Base-by-base conservation (phyloP, 2,113 vertebrate species). In the Illadopsis cleaveri region DNA sequence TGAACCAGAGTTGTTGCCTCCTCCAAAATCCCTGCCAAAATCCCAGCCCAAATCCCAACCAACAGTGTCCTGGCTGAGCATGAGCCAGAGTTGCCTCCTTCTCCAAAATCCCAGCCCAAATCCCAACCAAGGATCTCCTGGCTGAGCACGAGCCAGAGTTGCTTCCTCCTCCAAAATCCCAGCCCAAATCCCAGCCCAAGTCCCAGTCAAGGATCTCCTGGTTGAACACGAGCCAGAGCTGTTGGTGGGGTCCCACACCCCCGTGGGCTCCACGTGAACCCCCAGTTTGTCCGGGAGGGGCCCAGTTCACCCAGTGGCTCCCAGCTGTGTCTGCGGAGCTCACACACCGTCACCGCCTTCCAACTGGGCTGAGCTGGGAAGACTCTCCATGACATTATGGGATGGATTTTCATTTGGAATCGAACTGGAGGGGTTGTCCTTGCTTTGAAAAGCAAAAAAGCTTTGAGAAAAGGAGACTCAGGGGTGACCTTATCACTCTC, bases 321-420 rank as follows among this genome's bases (percentile, higher is more conserved):
- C 61, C 71, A 35, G 42, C 1, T 7, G 31, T 3, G 37, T 5
- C 45, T 18, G 48, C 2, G 19, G 33, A 54, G 27, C 27, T 38
- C 62, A 4, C 0, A 0, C 33, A 0, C 57, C 51, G 2, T 5
- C 6, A 0, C 5, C 31, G 0, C 14, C 2, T 13, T 44, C 40
- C 28, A 16, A 4, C 78, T 4, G 65, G 48, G 48, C 51, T 6
- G 65, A 33, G 45, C 18, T 0, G 6, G 35, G 37, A 38, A 11
- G 27, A 24, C 0, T 0, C 0, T 0, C 3, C 4, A 0, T 1
- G 53, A 6, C 1, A 3, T 0, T 2, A 2, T 0, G 58, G 17
- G 22, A 8, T 19, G 68, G 15, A 30, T 48, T 71, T 76, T 5
- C 23, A 2, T 14, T 11, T 1, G n/a, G 44, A 28, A 12, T 5